Evolutionary conservation across 2,888 invertebrate species (phyloP), one percentile per base, ranked within the genome.

Genomic region (Rhagophthalmus giganteus): DNA sequence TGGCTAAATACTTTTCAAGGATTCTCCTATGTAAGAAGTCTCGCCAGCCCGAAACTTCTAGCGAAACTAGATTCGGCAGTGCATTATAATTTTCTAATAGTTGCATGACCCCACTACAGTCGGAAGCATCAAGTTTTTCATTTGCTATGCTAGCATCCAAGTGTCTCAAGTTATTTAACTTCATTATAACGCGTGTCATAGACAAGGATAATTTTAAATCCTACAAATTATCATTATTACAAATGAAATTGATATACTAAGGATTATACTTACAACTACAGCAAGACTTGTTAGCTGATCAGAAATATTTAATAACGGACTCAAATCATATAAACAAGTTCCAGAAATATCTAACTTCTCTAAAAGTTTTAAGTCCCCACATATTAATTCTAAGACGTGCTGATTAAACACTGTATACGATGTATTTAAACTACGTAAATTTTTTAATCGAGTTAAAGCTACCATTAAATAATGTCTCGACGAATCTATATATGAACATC

Each of bases 321-420:
- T 76, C 59, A 86, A 79, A 69, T 85, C 83, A 54, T 78, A 78
- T 16, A 86, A 80, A 55, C 74, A 68, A 6, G 86, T 86, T 49
- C 79, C 78, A 9, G 86, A 86, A 58, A 87, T 83, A 66, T 87
- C 83, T 40, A 87, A 69, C 61, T 76, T 79, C 66, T 85, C 83
- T 53, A 87, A 70, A 46, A 76, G 72, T 30, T 79, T 80, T 54
- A 87, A 74, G 72, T 86, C 84, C 60, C 84, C 81, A 49, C 82
- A 82, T 39, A 86, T 78, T 55, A 85, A 82, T 61, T 83, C 80
- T 54, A 87, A 75, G 12, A 82, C 81, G 60, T 80, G 80, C 57
- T 80, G 79, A 68, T 84, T 85, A 65, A 87, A 80, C 65, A 85
- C 84, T n/a, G 86, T 86, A 61, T 81, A 78, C 49, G 85, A 81